A percentile compares a stretch with the other conserved stretches of the same genome.
phyloP scores from a whole-genome alignment of 2,888 invertebrate species.

The Alsophila aescularia region DNA sequence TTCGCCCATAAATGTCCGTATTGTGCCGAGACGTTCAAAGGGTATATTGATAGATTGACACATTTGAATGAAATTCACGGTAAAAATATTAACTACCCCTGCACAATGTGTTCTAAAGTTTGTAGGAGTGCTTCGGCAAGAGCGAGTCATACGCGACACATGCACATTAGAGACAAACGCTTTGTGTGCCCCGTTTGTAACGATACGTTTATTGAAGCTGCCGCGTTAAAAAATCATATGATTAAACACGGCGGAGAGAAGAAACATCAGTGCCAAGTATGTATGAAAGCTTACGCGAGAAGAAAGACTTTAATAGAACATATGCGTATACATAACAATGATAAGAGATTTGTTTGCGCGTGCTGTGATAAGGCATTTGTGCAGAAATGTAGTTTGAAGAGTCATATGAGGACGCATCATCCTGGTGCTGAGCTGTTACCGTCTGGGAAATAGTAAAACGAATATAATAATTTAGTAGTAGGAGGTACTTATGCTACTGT shows the following conservation, averaged over 20 bases:
- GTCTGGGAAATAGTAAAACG: background rate
- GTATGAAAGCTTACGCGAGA: constrained; percentile 51
- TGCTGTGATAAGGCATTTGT: constrained; percentile 61
- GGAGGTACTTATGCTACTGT: no score
- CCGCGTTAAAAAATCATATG: constrained; percentile 12
- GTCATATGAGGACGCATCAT: constrained; percentile 38
- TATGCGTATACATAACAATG: constrained; percentile 26
- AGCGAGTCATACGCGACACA: constrained; percentile 54
- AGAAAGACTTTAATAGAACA: constrained; percentile 48
- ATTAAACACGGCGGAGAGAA: constrained; percentile 11
- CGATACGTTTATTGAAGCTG: background rate
- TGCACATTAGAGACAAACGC: constrained; percentile 4
- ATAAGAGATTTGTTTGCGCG: constrained; percentile 41
- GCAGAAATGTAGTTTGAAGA: constrained; percentile 54
- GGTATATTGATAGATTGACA: constrained; percentile 58
- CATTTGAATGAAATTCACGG: constrained; percentile 62
- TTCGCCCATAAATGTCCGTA: constrained; percentile 47
- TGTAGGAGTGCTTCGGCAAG: constrained; percentile 59
- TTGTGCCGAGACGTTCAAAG: constrained; percentile 65
- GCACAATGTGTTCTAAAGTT: constrained; percentile 65
- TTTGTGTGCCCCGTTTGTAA: constrained; percentile 10
- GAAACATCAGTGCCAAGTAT: constrained; percentile 10
- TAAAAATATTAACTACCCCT: constrained; percentile 65
- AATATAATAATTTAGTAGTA: no score
- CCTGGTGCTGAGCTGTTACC: constrained; percentile 1